Conservation (phyloP, 2,888 invertebrate species). For the Hypomecis atomaria region DNA sequence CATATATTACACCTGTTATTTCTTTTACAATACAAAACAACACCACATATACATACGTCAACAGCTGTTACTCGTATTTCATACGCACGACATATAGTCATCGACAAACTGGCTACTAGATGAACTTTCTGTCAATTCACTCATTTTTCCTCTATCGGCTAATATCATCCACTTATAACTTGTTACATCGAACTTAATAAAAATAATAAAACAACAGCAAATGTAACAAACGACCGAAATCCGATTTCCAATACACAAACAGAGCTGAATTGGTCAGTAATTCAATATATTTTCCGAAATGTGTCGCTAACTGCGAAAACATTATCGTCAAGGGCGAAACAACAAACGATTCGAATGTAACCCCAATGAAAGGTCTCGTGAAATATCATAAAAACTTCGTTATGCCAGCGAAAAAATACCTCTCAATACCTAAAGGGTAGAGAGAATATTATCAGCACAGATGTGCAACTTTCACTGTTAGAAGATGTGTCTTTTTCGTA, state of each 20-base stretch:
- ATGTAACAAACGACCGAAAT: slow-evolving; percentile 17
- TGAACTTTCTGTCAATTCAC: too few species aligned
- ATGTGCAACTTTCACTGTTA: neutral
- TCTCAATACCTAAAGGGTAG: slow-evolving; percentile 22
- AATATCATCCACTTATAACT: neutral
- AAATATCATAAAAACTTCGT: slow-evolving; percentile 42
- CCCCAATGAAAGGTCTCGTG: slow-evolving; percentile 27
- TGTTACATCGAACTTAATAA: neutral
- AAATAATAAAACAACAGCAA: slow-evolving; percentile 9
- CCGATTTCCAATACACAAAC: slow-evolving; percentile 17
- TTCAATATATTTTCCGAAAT: slow-evolving; percentile 23
- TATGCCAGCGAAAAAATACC: slow-evolving; percentile 34
- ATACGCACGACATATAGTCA: too few species aligned
- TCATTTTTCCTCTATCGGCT: neutral
- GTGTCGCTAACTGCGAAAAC: slow-evolving; percentile 26
- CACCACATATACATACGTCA: too few species aligned
- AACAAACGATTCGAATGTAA: slow-evolving; percentile 31
- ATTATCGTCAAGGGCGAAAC: slow-evolving; percentile 32
- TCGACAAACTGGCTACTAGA: too few species aligned
- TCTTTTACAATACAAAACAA: too few species aligned
- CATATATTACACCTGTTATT: too few species aligned
- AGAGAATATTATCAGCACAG: neutral
- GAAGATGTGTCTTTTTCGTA: too few species aligned
- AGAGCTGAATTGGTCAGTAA: slow-evolving; percentile 22
- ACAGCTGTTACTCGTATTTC: too few species aligned